Conservation (phyloP, 92 coral and sea anemone species). For the Galaxea fascicularis region DNA sequence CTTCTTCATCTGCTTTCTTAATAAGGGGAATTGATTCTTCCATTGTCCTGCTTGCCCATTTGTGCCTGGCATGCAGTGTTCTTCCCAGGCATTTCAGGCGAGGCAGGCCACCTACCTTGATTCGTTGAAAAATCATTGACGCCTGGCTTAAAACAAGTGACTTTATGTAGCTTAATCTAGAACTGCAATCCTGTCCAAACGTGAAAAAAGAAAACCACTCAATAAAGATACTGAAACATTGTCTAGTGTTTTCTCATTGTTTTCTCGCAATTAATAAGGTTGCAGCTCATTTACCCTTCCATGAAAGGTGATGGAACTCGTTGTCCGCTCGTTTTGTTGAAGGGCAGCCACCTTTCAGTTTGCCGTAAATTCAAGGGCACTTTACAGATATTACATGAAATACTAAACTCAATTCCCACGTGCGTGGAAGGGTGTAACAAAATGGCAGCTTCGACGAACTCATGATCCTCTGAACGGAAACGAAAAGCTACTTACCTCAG, state of each 20-base stretch:
- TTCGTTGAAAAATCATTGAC: constrained; percentile 14
- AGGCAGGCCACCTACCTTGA: constrained; percentile 24
- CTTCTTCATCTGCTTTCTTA: constrained; percentile 63
- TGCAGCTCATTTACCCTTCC: not conserved
- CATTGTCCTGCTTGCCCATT: constrained; percentile 42
- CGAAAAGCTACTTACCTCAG: no score
- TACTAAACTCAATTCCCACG: constrained; percentile 4
- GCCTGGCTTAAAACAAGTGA: constrained; percentile 5
- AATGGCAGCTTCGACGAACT: not conserved
- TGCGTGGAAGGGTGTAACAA: not conserved
- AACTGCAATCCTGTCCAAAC: no score
- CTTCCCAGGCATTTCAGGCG: constrained; percentile 19
- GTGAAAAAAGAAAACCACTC: no score
- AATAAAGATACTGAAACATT: no score
- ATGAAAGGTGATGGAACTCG: not conserved
- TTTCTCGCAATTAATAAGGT: constrained; percentile 1
- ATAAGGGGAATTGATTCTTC: constrained; percentile 53
- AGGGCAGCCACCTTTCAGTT: constrained; percentile 1
- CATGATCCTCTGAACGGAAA: not conserved
- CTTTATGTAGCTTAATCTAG: no score
- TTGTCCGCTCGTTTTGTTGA: not conserved
- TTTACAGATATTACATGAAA: not conserved
- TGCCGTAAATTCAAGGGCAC: constrained; percentile 1
- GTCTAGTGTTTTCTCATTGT: no score
- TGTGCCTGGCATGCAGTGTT: constrained; percentile 60